Conservation (phyloP, 2,113 vertebrate genomes). For the Zosterops lateralis region DNA sequence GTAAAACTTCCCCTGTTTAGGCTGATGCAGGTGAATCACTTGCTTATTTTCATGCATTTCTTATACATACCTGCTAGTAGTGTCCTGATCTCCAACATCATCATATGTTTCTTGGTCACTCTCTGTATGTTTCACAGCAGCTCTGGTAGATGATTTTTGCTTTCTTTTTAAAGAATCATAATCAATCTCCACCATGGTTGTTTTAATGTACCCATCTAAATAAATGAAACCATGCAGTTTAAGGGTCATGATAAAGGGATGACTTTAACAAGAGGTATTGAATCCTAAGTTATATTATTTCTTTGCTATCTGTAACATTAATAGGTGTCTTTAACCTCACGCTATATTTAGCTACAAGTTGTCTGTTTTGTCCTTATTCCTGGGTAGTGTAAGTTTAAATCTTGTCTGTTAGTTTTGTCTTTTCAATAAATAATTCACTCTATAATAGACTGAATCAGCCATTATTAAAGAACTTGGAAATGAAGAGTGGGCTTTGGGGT, state of each 20-base stretch:
- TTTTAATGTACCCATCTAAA: conserved; percentile 93
- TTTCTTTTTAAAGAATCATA: conserved; percentile 82
- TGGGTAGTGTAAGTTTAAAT: background rate
- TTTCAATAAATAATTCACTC: background rate
- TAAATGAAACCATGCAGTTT: background rate
- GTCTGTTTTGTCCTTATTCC: background rate
- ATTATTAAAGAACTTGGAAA: background rate
- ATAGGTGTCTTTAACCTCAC: background rate
- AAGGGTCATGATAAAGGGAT: background rate
- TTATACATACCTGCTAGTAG: conserved; percentile 69
- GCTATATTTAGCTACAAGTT: background rate
- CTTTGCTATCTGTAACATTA: background rate
- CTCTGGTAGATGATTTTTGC: conserved; percentile 23
- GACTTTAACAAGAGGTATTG: background rate
- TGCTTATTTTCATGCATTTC: background rate
- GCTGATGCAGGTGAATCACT: background rate
- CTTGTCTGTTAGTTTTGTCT: background rate
- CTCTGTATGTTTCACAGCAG: background rate
- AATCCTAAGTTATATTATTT: background rate
- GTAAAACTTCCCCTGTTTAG: background rate
- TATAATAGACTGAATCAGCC: background rate
- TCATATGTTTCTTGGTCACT: conserved; percentile 86
- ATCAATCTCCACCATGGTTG: conserved; percentile 85
- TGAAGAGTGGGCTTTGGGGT: background rate
- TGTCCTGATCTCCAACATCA: conserved; percentile 80